Conservation (phyloP, 2,888 invertebrate species). For the Poecilus cupreus region DNA sequence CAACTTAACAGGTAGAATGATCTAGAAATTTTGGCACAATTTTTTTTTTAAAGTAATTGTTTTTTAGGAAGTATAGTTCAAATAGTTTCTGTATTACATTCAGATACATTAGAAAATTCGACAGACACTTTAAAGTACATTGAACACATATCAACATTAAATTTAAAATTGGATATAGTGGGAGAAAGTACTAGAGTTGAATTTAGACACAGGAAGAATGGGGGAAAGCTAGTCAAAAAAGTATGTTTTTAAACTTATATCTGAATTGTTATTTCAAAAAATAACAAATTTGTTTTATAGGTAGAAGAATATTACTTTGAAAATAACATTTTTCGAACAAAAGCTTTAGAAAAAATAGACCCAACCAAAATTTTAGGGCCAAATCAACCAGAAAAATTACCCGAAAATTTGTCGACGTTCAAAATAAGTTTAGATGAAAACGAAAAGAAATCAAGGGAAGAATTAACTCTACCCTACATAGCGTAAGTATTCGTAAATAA, state of each 20-base stretch:
- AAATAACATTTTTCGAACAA: constrained; percentile 68
- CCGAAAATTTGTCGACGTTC: constrained; percentile 77
- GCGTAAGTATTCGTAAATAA: constrained; percentile 69
- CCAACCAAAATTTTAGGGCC: constrained; percentile 67
- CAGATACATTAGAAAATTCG: constrained; percentile 73
- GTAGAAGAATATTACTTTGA: constrained; percentile 69
- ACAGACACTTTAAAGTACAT: constrained; percentile 73
- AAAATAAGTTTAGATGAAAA: constrained; percentile 79
- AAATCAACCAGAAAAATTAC: constrained; percentile 66
- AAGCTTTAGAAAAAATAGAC: constrained; percentile 68
- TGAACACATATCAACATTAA: constrained; percentile 72
- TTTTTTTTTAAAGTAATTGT: constrained; percentile 62
- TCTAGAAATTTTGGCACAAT: neutral
- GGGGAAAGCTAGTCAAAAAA: constrained; percentile 74
- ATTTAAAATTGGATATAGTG: constrained; percentile 70
- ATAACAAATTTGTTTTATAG: too few relatives aligned
- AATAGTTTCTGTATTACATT: constrained; percentile 71
- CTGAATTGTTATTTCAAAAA: too few relatives aligned
- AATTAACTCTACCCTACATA: constrained; percentile 78
- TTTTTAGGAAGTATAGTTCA: constrained; percentile 62
- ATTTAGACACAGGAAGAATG: constrained; percentile 73
- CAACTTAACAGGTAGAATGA: constrained; percentile 70
- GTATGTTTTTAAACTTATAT: constrained; percentile 71
- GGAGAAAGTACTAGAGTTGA: constrained; percentile 67
- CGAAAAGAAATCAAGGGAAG: constrained; percentile 77